These are phyloP conservation scores for Cataglyphis altisquamis DNA, from an alignment of 2,888 invertebrate species.

Conservation along the genomic window DNA sequence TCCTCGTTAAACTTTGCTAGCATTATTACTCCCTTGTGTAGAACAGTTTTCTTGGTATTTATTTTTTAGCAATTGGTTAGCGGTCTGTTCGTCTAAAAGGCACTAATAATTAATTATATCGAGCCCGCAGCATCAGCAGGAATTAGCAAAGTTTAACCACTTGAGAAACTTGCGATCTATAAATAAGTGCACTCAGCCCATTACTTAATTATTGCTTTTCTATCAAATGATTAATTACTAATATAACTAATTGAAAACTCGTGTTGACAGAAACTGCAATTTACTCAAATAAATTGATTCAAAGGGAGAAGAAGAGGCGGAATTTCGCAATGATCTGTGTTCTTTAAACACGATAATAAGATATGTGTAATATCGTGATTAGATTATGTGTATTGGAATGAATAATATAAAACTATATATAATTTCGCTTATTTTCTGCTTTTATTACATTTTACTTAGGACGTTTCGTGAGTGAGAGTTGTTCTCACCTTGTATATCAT, in stretches of 20 bases:
- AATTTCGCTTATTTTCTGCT: not conserved
- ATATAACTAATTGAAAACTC: conserved; percentile 28
- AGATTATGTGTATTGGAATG: not conserved
- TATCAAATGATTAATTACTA: conserved; percentile 41
- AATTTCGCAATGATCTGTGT: not conserved
- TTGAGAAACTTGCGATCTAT: conserved; percentile 19
- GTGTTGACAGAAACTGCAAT: conserved; percentile 1
- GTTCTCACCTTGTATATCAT: not conserved
- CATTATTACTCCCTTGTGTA: not conserved
- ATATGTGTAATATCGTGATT: conserved; percentile 10
- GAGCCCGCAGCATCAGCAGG: not conserved
- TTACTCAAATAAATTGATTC: conserved; percentile 6
- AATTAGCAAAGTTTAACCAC: conserved; percentile 29
- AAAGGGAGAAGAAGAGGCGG: not conserved
- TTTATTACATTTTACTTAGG: not conserved
- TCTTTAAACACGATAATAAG: not conserved
- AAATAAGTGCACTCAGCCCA: conserved; percentile 24
- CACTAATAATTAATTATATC: conserved; percentile 45
- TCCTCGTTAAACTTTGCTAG: not conserved
- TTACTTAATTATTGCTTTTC: conserved; percentile 47
- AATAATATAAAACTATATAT: conserved; percentile 24
- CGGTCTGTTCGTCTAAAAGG: conserved; percentile 10
- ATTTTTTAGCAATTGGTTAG: conserved; percentile 26
- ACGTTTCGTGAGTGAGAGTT: conserved; percentile 9
- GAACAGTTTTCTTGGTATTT: conserved; percentile 1